Evolutionary conservation across 2,113 vertebrate genomes (phyloP).

Genomic region (Proteles cristata): DNA sequence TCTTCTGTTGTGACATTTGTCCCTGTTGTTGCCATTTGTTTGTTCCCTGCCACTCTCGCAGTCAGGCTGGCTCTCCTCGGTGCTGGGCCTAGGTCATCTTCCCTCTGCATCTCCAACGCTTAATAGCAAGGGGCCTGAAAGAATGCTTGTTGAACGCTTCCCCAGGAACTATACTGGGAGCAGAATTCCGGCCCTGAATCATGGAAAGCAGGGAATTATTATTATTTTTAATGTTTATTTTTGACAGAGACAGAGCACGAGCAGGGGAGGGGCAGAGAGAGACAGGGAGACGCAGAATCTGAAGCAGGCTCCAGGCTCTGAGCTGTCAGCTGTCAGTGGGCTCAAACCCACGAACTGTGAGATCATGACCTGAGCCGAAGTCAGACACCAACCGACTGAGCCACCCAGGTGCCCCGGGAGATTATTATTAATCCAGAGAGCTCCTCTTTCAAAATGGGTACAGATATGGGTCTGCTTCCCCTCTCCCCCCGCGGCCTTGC

Average conservation of each 20-base stretch:
- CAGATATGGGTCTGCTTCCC: not conserved
- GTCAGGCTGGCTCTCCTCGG: not conserved
- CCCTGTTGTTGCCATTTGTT: not conserved
- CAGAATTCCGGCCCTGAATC: not conserved
- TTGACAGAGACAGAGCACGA: too few relatives aligned
- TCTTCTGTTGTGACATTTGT: not conserved
- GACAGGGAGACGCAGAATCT: too few relatives aligned
- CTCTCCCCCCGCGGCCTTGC: not conserved
- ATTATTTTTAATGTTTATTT: too few relatives aligned
- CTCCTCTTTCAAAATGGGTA: not conserved
- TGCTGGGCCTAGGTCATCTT: not conserved
- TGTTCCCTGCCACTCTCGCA: not conserved
- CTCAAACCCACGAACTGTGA: too few relatives aligned
- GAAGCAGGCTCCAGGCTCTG: too few relatives aligned
- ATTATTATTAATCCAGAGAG: not conserved
- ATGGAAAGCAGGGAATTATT: not conserved
- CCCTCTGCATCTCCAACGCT: not conserved
- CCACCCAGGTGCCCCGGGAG: not conserved
- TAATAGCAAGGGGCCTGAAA: not conserved
- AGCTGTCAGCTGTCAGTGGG: too few relatives aligned
- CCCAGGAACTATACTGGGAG: not conserved
- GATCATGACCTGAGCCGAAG: too few relatives aligned
- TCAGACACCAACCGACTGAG: too few relatives aligned
- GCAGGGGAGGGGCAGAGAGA: too few relatives aligned
- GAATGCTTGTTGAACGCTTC: not conserved